Conservation (phyloP, 2,797 vertebrate genomes). For the Natrix natrix region DNA sequence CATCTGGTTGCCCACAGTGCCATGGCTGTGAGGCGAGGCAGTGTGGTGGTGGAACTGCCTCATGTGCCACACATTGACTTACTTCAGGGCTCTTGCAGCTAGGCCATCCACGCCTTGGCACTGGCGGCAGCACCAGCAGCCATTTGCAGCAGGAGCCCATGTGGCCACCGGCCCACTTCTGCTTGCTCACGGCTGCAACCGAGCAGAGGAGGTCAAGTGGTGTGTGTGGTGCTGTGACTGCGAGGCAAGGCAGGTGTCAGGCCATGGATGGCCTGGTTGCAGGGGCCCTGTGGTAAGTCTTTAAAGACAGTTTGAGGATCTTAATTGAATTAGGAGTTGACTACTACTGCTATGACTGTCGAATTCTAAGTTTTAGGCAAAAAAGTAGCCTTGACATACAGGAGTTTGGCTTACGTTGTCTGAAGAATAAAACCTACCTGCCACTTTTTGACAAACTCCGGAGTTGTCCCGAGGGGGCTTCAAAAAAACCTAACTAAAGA, state of each 20-base stretch:
- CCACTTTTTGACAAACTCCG: not conserved
- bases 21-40: no score
- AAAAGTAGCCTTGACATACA: not conserved
- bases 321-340: no score
- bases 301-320: not conserved
- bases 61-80: accelerated
- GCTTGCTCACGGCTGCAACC: not conserved
- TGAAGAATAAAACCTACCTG: not conserved
- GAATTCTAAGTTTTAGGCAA: not conserved
- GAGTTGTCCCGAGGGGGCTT: not conserved
- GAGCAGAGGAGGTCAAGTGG: not conserved
- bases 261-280: not conserved
- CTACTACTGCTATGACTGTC: not conserved
- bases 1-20: no score
- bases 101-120: not conserved
- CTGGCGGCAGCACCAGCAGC: no score
- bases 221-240: not conserved
- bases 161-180: not conserved
- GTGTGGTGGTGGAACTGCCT: not conserved
- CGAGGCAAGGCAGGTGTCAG: not conserved
- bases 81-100: no score
- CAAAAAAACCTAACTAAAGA: no score
- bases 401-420: not conserved
- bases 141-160: no score
- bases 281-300: not conserved